Evolutionary conservation across 2,888 invertebrate species (phyloP).

Genomic region (Papilio protenor): DNA sequence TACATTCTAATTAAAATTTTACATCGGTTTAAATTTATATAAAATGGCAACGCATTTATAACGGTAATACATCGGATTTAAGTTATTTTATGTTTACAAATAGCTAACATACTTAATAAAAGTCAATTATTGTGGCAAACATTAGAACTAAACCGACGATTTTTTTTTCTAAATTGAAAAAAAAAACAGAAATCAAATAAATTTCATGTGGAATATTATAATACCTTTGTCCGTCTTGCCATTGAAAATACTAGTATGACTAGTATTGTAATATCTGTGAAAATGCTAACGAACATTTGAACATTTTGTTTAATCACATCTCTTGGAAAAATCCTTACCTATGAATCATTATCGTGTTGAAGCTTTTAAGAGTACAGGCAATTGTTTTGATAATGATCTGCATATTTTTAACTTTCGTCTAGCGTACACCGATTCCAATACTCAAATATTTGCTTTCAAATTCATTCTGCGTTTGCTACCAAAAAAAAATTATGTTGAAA

Average conservation of each 20-base stretch:
- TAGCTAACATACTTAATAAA: too few relatives aligned
- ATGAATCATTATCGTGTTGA: conserved; percentile 8
- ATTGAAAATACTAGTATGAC: too few relatives aligned
- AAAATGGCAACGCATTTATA: conserved; percentile 1
- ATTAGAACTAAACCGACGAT: too few relatives aligned
- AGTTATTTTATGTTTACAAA: too few relatives aligned
- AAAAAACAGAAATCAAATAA: too few relatives aligned
- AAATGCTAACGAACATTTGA: too few relatives aligned
- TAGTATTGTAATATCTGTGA: too few relatives aligned
- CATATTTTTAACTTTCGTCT: conserved; percentile 12
- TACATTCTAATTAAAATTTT: conserved; percentile 31
- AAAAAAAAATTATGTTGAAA: neutral
- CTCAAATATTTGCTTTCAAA: conserved; percentile 10
- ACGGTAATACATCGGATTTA: neutral
- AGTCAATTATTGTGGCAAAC: too few relatives aligned
- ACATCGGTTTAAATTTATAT: conserved; percentile 18
- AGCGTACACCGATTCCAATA: neutral
- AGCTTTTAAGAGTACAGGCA: neutral
- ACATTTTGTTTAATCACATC: too few relatives aligned
- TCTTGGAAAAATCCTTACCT: neutral
- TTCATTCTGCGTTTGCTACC: neutral
- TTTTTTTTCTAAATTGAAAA: too few relatives aligned
- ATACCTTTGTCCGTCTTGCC: too few relatives aligned
- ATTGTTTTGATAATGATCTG: conserved; percentile 13
- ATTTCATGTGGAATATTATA: too few relatives aligned